Conservation (phyloP, 2,888 invertebrate genomes). For the Neoascia interrupta region DNA sequence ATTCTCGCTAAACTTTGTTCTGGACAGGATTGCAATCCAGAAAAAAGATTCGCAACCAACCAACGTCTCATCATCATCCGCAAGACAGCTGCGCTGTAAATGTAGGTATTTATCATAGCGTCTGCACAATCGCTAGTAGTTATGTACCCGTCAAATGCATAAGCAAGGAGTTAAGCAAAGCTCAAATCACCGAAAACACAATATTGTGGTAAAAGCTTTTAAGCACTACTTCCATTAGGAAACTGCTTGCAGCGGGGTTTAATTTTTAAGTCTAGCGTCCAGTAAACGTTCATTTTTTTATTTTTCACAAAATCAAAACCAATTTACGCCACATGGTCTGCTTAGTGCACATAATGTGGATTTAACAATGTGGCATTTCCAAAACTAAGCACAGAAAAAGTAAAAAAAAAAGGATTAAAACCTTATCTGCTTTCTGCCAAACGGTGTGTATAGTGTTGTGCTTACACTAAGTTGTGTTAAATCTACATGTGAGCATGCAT, state of each 20-base stretch:
- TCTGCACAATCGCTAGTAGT: too few relatives aligned
- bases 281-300: background rate
- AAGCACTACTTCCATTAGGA: background rate
- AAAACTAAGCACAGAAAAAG: background rate
- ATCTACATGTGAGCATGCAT: slow-evolving; percentile 50
- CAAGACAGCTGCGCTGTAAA: too few relatives aligned
- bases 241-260: background rate
- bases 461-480: slow-evolving; percentile 30
- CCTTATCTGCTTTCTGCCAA: slow-evolving; percentile 23
- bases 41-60: too few relatives aligned
- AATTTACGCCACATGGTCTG: background rate
- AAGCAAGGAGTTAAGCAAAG: too few relatives aligned
- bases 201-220: slow-evolving; percentile 1
- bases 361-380: background rate
- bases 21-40: too few relatives aligned
- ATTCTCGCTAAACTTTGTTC: too few relatives aligned
- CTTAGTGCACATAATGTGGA: background rate
- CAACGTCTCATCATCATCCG: too few relatives aligned
- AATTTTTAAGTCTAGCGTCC: background rate
- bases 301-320: slow-evolving; percentile 12
- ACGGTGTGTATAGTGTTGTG: slow-evolving; percentile 12
- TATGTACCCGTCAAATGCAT: too few relatives aligned
- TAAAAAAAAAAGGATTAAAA: slow-evolving; percentile 3
- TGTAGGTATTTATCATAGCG: too few relatives aligned
- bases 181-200: background rate